Percentiles rank a stretch among this genome's conserved stretches.
These are phyloP conservation scores for Koerneria pararmatus DNA, from an alignment of 2,888 invertebrate genomes.

Conservation along the genomic window DNA sequence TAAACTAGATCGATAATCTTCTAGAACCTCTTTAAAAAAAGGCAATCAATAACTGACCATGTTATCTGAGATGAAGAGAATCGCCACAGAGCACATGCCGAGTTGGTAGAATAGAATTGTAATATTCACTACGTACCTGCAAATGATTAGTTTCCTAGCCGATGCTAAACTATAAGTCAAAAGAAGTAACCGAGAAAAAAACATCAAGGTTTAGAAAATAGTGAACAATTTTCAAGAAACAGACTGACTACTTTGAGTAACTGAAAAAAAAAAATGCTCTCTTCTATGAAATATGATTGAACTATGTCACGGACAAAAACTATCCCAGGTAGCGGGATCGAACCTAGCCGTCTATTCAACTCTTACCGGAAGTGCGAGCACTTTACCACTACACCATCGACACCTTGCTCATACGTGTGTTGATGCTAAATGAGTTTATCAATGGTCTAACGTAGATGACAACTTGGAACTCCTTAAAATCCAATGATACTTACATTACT, in stretches of 20 bases:
- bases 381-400: too few species aligned
- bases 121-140: conserved; percentile 58
- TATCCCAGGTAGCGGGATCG: too few species aligned
- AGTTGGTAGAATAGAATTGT: conserved; percentile 59
- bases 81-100: conserved; percentile 59
- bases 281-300: too few species aligned
- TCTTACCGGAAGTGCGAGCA: too few species aligned
- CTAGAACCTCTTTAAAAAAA: too few species aligned
- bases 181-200: neutral
- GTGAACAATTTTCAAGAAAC: neutral
- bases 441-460: too few species aligned
- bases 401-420: too few species aligned
- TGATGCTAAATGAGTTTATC: too few species aligned
- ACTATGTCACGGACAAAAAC: too few species aligned
- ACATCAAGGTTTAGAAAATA: neutral
- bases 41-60: conserved; percentile 38
- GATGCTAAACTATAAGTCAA: neutral
- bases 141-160: conserved; percentile 11
- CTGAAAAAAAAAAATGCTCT: neutral
- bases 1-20: too few species aligned
- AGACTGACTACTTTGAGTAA: neutral
- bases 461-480: too few species aligned
- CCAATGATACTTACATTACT: conserved; percentile 42
- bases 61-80: conserved; percentile 59
- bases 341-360: too few species aligned